These are phyloP conservation scores for Connochaetes taurinus DNA, from an alignment of 2,113 vertebrate species.

Conservation along the genomic window DNA sequence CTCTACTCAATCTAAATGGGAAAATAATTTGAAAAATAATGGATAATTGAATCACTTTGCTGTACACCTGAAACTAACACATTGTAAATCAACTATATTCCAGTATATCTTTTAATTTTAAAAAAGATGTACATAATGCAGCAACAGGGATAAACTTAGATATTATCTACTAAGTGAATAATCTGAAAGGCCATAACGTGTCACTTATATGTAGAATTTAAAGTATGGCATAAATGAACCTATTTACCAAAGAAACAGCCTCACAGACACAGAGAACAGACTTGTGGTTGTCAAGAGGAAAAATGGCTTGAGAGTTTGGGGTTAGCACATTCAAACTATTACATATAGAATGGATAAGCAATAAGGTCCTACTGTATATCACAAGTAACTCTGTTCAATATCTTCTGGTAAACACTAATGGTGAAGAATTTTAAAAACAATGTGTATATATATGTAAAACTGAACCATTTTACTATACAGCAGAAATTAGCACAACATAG, in stretches of 20 bases:
- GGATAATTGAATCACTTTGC: background rate
- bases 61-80: background rate
- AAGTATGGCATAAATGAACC: background rate
- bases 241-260: background rate
- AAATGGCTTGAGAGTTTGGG: background rate
- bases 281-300: background rate
- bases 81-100: background rate
- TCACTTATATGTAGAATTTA: background rate
- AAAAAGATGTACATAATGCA: background rate
- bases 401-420: background rate
- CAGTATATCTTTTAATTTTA: background rate
- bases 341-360: background rate
- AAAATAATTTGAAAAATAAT: background rate
- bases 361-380: background rate
- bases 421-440: background rate
- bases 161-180: background rate
- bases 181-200: background rate
- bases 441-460: background rate
- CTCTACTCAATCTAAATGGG: background rate
- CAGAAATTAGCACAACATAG: background rate
- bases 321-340: background rate
- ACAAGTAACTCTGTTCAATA: background rate
- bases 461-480: too few species aligned
- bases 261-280: background rate
- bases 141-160: background rate